Evolutionary conservation across 2,888 invertebrate genomes (phyloP), one percentile per base, ranked within the genome.

Genomic region (Drosophila rubida): DNA sequence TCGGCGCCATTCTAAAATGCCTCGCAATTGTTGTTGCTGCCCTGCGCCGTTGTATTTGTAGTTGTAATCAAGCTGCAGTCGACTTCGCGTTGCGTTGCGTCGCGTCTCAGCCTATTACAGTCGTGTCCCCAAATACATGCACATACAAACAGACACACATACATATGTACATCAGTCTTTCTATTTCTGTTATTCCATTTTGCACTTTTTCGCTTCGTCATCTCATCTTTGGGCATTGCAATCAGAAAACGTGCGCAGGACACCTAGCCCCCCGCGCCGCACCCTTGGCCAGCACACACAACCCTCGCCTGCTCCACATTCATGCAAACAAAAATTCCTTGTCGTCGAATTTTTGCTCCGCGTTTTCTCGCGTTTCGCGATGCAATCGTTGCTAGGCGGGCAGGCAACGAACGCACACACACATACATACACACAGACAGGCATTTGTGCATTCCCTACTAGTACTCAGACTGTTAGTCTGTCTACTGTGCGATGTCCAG

Each of bases 181-280:
- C 39, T 14, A 32, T 54, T 54, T 30, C 30, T 54, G 42, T 54
- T 32, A 54, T 42, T 65, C 22, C 30, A 13, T 65, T 80, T 62
- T 64, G 30, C 30, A 49, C 54, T 72, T 73, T 62, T 72, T 72
- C 30, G 64, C 67, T 16, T 57, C 63, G 87, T 84, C 89, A 80
- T 86, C 78, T 80, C 69, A 68, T 70, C 78, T 72, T 71, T 72
- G 54, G 61, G 19, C 59, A 60, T 72, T 88, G 80, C 87, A 88
- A 81, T 80, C 74, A 86, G 65, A 57, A 55, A 67, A 59, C 65
- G 69, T 51, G 41, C 60, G 35, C 54, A 49, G 45, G 58, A 59
- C 78, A 78, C 68, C 78, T 67, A 78, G 58, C 60, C 22, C 25
- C 13, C 27, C 9, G 16, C 23, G n/a, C 32, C 13, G 4, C 3